Evolutionary conservation across 2,888 invertebrate genomes (phyloP).

Genomic region (Caenorhabditis virilis): DNA sequence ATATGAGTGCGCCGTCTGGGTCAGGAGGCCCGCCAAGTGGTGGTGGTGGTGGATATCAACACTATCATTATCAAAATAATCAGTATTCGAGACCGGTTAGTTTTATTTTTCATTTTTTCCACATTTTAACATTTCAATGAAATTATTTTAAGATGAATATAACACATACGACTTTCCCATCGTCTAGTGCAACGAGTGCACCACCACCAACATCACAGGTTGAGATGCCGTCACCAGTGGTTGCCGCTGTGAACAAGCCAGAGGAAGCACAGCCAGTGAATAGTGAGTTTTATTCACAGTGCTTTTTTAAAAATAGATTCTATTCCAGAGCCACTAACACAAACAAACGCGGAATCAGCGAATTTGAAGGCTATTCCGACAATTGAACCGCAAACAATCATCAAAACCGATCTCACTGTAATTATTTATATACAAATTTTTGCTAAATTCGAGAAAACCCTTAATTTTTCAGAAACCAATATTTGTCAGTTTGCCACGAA

Average conservation of each 20-base stretch:
- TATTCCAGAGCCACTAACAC: too few species aligned
- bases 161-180: constrained; percentile 29
- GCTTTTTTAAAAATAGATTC: too few species aligned
- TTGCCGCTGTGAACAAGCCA: neutral
- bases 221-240: neutral
- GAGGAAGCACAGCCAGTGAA: too few species aligned
- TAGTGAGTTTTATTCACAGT: too few species aligned
- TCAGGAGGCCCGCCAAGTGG: too few species aligned
- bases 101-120: neutral
- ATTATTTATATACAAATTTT: neutral
- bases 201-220: neutral
- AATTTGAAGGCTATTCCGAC: too few species aligned
- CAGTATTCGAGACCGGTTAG: too few species aligned
- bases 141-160: constrained; percentile 12
- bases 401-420: neutral
- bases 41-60: neutral
- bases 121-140: neutral
- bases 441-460: neutral
- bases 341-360: too few species aligned
- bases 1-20: neutral
- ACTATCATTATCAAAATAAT: too few species aligned
- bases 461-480: neutral
- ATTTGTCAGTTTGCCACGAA: neutral
- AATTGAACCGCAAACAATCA: neutral
- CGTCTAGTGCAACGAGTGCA: neutral